Evolutionary conservation across 1,140 invertebrate genomes (phyloP).

Genomic region (Hyphantria cunea): DNA sequence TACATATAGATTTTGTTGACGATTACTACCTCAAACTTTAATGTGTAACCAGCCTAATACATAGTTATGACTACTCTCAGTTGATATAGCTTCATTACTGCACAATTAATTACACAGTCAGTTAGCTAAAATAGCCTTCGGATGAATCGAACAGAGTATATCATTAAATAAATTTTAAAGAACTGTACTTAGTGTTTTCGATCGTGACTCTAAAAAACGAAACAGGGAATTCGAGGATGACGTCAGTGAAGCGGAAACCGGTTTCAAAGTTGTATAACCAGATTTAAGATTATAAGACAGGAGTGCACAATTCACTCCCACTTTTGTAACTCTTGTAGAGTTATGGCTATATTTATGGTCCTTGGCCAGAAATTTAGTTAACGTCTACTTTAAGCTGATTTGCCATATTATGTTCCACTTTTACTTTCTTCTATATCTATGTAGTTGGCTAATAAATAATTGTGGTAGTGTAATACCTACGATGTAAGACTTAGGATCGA

Average conservation of each 20-base stretch:
- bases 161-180: background rate
- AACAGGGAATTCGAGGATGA: conserved; percentile 15
- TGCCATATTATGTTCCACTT: too few relatives aligned
- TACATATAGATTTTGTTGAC: too few relatives aligned
- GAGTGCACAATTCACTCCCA: conserved; percentile 28
- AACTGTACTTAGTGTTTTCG: conserved; percentile 20
- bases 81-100: conserved; percentile 6
- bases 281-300: conserved; percentile 22
- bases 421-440: too few relatives aligned
- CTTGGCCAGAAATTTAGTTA: conserved; percentile 7
- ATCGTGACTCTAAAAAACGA: conserved; percentile 16
- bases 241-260: conserved; percentile 20
- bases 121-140: conserved; percentile 18
- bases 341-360: conserved; percentile 11
- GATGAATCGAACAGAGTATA: background rate
- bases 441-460: too few relatives aligned
- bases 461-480: too few relatives aligned
- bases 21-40: too few relatives aligned
- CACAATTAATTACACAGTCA: conserved; percentile 17
- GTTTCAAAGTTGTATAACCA: conserved; percentile 25
- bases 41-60: background rate
- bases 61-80: conserved; percentile 5
- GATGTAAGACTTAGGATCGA: too few relatives aligned
- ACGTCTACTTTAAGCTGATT: background rate
- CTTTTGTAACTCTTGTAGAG: conserved; percentile 24